These are phyloP conservation scores for Gracilinanus agilis DNA, from an alignment of 2,113 vertebrate species.

Conservation along the genomic window DNA sequence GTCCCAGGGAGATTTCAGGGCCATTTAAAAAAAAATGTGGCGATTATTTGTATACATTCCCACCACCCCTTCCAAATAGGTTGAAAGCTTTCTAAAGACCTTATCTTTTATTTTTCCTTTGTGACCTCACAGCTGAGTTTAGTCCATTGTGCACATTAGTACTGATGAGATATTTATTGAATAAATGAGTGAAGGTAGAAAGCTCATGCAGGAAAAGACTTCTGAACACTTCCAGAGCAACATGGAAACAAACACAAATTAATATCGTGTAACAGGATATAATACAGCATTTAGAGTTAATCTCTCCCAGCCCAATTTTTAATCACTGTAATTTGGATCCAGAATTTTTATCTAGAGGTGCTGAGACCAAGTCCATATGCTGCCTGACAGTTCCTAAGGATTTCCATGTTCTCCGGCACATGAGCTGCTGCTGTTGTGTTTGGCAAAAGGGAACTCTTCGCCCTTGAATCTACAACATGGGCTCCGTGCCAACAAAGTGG, in stretches of 20 bases:
- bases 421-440: constrained; percentile 1
- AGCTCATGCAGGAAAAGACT: background rate
- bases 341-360: background rate
- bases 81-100: accelerated
- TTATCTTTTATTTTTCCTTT: background rate
- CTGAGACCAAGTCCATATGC: background rate
- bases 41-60: background rate
- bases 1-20: background rate
- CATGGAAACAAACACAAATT: background rate
- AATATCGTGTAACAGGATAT: background rate
- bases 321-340: accelerated
- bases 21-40: background rate
- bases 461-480: constrained; percentile 64
- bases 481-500: background rate
- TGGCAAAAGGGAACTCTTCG: constrained; percentile 21
- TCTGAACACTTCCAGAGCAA: background rate
- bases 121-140: background rate
- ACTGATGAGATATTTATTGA: background rate
- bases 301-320: background rate
- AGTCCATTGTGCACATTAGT: background rate
- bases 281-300: background rate
- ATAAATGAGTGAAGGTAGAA: background rate
- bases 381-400: background rate
- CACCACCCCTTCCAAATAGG: background rate
- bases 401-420: background rate